A percentile compares a stretch with the other conserved stretches of the same genome.
Conservation (phyloP, 2,888 invertebrate species). For the Agriopis aurantiaria region DNA sequence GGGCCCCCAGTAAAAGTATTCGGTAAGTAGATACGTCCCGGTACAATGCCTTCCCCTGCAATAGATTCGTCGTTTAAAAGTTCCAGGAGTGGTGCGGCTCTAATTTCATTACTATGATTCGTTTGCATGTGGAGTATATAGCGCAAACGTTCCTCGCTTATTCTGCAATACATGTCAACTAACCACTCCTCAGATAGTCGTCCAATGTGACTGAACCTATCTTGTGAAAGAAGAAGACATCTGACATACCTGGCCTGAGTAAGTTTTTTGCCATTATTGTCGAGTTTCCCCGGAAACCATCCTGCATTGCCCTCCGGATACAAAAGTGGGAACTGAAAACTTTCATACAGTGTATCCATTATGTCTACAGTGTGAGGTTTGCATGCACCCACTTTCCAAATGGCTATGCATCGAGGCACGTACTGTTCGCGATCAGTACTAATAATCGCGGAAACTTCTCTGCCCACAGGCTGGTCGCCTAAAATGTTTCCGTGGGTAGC, state of each 20-base stretch:
- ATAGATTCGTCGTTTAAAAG: not conserved
- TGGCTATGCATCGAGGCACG: too few species aligned
- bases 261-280: constrained; percentile 1
- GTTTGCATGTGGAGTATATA: not conserved
- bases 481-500: too few species aligned
- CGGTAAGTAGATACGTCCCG: constrained; percentile 7
- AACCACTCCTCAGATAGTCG: constrained; percentile 1
- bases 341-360: not conserved
- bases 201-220: not conserved
- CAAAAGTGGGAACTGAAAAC: constrained; percentile 6
- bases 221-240: constrained; percentile 5
- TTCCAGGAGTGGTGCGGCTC: not conserved
- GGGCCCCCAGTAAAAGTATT: constrained; percentile 24
- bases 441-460: too few species aligned
- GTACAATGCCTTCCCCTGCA: not conserved
- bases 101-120: not conserved
- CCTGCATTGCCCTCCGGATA: constrained; percentile 18
- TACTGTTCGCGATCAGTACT: too few species aligned
- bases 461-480: too few species aligned
- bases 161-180: not conserved
- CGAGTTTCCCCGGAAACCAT: constrained; percentile 11
- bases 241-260: constrained; percentile 13
- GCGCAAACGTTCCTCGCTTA: too few species aligned
- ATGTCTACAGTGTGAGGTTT: not conserved
- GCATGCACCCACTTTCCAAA: too few species aligned